Evolutionary conservation across 2,797 vertebrate species (phyloP).

Genomic region (Philypnodon macrostomus): DNA sequence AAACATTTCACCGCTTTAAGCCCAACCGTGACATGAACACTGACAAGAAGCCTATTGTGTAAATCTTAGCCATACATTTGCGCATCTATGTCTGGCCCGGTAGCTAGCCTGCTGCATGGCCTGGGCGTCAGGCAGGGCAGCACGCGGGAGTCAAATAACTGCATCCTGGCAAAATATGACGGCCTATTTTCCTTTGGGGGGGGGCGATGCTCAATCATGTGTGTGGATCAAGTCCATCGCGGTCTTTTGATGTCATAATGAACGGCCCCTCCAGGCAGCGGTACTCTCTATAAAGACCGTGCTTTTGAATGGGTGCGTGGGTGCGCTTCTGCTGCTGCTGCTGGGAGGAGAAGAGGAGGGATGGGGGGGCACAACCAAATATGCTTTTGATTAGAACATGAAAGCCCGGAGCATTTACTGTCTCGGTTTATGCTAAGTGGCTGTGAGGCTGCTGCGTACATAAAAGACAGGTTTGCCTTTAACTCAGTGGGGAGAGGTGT

Average conservation of each 20-base stretch:
- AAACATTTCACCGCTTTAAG: conserved; percentile 19
- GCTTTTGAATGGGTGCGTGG: conserved; percentile 50
- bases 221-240: conserved; percentile 48
- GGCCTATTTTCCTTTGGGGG: conserved; percentile 60
- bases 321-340: conserved; percentile 31
- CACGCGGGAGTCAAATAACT: conserved; percentile 51
- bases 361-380: conserved; percentile 39
- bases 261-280: conserved; percentile 52
- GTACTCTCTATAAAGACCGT: conserved; percentile 49
- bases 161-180: conserved; percentile 48
- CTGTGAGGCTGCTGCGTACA: conserved; percentile 26
- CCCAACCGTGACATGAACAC: conserved; percentile 39
- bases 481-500: conserved; percentile 15
- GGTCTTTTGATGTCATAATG: conserved; percentile 65
- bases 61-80: conserved; percentile 8
- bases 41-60: conserved; percentile 36
- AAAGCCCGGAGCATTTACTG: conserved; percentile 63
- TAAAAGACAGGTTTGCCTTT: conserved; percentile 42
- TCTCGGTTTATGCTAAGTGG: conserved; percentile 51
- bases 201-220: conserved; percentile 55
- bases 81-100: not conserved
- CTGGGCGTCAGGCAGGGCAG: conserved; percentile 34
- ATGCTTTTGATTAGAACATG: conserved; percentile 73
- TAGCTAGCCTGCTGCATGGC: conserved; percentile 27
- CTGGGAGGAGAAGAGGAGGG: too few species aligned